Percentiles rank a stretch among this genome's conserved stretches.
phyloP scores from a whole-genome alignment of 2,113 vertebrate genomes.

The Aegypius monachus region DNA sequence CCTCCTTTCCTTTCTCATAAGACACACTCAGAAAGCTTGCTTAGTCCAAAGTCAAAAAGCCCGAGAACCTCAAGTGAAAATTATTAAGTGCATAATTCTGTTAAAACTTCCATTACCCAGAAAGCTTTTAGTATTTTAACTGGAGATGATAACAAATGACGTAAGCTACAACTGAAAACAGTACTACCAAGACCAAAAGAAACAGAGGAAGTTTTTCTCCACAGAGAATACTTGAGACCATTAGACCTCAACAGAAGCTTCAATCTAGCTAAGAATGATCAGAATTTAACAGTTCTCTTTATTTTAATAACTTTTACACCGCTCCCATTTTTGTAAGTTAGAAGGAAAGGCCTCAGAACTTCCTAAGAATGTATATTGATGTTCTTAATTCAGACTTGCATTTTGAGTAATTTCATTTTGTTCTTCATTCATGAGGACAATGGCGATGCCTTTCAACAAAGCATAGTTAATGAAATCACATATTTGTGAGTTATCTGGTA shows the following conservation, averaged over 20 bases:
- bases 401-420: not conserved
- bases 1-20: not conserved
- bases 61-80: not conserved
- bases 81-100: not conserved
- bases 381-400: not conserved
- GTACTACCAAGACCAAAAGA: not conserved
- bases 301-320: not conserved
- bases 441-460: not conserved
- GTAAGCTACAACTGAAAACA: not conserved
- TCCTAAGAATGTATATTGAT: not conserved
- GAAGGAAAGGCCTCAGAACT: not conserved
- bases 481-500: not conserved
- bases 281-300: not conserved
- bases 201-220: not conserved
- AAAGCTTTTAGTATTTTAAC: not conserved
- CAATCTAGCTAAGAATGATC: not conserved
- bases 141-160: not conserved
- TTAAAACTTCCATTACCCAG: not conserved
- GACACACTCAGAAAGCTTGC: not conserved
- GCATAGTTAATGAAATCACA: not conserved
- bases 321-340: not conserved
- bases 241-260: not conserved
- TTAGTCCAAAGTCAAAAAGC: not conserved
- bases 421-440: not conserved
- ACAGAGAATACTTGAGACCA: not conserved